Evolutionary conservation across 2,888 invertebrate genomes (phyloP), one percentile per base, ranked within the genome.

Genomic region (Leucophora obtusa): DNA sequence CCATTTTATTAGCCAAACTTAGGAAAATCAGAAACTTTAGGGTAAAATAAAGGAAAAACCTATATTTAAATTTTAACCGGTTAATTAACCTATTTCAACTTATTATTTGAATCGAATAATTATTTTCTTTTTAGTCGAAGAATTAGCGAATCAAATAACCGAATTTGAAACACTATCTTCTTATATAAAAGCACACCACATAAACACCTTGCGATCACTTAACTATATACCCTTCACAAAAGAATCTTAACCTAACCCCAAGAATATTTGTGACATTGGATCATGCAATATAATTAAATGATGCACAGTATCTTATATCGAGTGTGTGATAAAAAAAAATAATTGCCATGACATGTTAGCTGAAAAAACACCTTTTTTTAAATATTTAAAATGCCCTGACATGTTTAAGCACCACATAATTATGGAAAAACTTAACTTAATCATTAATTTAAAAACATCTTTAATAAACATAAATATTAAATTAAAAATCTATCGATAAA

Each of bases 351-450:
- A 77, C 71, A 77, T 71, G 59, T 76, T 76, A 56, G 15, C 51
- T 58, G 21, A 28, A 28, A 14, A 18, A 10, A 33, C 15, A 63
- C 15, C 11, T 14, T 47, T 59, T 11, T 6, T 24, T 51, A 69
- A 69, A 15, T 59, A 53, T 59, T 53, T 54, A 38, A 73, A 70
- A 70, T 75, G 74, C 79, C 70, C 70, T 79, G 75, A 79, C 79
- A 79, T 73, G 79, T 75, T 79, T 71, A 60, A 66, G 11, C 56
- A 71, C 74, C 65, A 56, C 75, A 79, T 62, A 75, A 71, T 71
- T 79, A 79, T 60, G 43, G 43, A 47, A 47, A 43, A 47, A 47
- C 6, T n/a, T 33, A 62, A 62, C 65, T 21, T 75, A 54, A 15
- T n/a, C 77, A 77, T 35, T 60, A 53, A 77, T 65, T 65, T 24